Evolutionary conservation across 1,140 invertebrate species (phyloP), one percentile per base, ranked within the genome.

Genomic region (Solenopsis invicta): DNA sequence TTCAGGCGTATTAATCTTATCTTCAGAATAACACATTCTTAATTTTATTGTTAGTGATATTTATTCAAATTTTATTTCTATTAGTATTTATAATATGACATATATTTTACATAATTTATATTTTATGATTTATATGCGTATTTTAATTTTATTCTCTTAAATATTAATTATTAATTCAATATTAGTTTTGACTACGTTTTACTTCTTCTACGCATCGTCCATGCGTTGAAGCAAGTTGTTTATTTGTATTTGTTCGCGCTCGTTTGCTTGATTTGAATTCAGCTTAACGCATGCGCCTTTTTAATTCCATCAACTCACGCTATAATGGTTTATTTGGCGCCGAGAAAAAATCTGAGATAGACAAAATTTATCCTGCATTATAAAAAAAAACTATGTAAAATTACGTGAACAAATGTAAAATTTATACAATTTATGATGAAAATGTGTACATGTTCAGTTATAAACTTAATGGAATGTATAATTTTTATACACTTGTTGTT

Each of bases 271-370:
- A 10, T 67, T 45, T 67, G 9, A n/a, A 67, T 13, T n/a, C 37
- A 13, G 34, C 10, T 67, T 21, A 54, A 41, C 45, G 45, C 75
- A 64, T 41, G 59, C 67, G 18, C 4, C n/a, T 37, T 61, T 86
- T 80, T 59, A 85, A 67, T 88, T 86, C 52, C 10, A 37, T 21
- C 2, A 12, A 67, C 64, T 85, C n/a, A 18, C 16, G 21, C n/a
- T 13, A 24, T 18, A 34, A n/a, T 34, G n/a, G 13, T 50, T 21
- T 45, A 52, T 9, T 37, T 4, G 24, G 24, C 6, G 16, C 6
- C 6, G 37, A 10, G 29, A 4, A 3, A 34, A 82, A 59, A 72
- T 21, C 41, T 4, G 2, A 18, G 8, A 37, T 24, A 8, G 9
- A 77, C n/a, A 21, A 50, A 50, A 69, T 16, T n/a, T 12, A 12